These are phyloP conservation scores for Dromaius novaehollandiae DNA, from an alignment of 2,113 vertebrate species.

Conservation along the genomic window DNA sequence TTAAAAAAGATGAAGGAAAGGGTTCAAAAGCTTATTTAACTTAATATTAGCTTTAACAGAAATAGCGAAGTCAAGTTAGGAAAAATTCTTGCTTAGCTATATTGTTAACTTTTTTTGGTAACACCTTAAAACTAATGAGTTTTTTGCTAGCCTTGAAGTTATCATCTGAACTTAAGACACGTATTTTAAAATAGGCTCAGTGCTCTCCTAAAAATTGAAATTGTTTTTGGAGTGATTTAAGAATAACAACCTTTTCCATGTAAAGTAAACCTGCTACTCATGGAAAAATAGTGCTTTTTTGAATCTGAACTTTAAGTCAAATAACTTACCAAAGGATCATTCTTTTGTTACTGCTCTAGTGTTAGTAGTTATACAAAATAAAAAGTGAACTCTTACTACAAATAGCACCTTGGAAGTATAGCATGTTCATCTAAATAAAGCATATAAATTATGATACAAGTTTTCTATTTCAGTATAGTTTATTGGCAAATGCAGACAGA, in stretches of 20 bases:
- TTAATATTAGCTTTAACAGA: not conserved
- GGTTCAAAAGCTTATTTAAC: not conserved
- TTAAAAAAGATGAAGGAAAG: not conserved
- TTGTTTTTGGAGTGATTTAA: constrained; percentile 26
- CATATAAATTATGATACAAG: not conserved
- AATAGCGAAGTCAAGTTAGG: constrained; percentile 8
- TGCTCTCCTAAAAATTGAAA: constrained; percentile 24
- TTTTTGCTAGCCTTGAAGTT: constrained; percentile 36
- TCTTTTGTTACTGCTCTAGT: not conserved
- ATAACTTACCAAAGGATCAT: not conserved
- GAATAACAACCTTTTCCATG: not conserved
- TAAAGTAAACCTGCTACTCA: not conserved
- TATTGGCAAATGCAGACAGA: not conserved
- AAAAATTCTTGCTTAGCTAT: not conserved
- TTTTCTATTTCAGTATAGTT: not conserved
- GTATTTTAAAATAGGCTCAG: constrained; percentile 30
- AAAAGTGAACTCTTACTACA: not conserved
- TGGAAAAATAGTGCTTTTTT: constrained; percentile 30
- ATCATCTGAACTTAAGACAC: constrained; percentile 31
- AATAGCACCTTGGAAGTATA: not conserved
- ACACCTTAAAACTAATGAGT: constrained; percentile 10
- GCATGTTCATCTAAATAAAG: not conserved
- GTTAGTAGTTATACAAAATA: not conserved
- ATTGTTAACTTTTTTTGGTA: not conserved
- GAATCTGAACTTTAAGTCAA: constrained; percentile 20